phyloP scores from a whole-genome alignment of 2,113 vertebrate species.

The Rhinogobius similis region DNA sequence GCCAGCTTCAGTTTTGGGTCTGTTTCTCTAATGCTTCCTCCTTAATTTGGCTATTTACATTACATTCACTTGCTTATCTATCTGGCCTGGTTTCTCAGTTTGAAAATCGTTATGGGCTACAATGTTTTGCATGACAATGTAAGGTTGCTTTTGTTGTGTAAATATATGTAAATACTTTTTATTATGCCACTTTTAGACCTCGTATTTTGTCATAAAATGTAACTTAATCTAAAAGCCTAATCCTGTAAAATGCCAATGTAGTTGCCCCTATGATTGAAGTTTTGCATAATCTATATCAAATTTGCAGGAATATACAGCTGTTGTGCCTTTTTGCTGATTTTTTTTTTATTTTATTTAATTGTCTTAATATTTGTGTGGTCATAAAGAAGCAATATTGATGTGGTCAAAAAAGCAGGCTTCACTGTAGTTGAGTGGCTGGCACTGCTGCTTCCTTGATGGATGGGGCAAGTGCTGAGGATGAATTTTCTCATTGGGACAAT shows the following conservation, averaged over 20 bases:
- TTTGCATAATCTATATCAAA: slow-evolving; percentile 25
- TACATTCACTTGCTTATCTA: neutral
- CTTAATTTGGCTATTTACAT: slow-evolving; percentile 17
- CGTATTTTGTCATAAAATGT: neutral
- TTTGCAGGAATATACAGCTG: too few species aligned
- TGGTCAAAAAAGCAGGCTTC: neutral
- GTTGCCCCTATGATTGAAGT: slow-evolving; percentile 30
- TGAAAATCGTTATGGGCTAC: neutral
- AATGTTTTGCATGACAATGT: neutral
- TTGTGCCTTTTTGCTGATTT: too few species aligned
- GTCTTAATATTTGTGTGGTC: too few species aligned
- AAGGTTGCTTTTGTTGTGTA: neutral
- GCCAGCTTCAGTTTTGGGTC: slow-evolving; percentile 48
- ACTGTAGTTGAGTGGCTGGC: neutral
- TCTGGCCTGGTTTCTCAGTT: neutral
- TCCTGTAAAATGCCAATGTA: slow-evolving; percentile 30
- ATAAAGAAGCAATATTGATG: neutral
- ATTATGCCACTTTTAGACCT: neutral
- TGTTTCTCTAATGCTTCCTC: slow-evolving; percentile 39
- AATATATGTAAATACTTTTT: neutral
- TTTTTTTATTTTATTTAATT: too few species aligned
- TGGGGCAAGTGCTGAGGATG: neutral
- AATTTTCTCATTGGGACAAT: neutral
- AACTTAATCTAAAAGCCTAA: neutral
- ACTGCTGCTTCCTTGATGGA: neutral